Evolutionary conservation across 2,113 vertebrate genomes (phyloP).

Genomic region (Centropus bengalensis): DNA sequence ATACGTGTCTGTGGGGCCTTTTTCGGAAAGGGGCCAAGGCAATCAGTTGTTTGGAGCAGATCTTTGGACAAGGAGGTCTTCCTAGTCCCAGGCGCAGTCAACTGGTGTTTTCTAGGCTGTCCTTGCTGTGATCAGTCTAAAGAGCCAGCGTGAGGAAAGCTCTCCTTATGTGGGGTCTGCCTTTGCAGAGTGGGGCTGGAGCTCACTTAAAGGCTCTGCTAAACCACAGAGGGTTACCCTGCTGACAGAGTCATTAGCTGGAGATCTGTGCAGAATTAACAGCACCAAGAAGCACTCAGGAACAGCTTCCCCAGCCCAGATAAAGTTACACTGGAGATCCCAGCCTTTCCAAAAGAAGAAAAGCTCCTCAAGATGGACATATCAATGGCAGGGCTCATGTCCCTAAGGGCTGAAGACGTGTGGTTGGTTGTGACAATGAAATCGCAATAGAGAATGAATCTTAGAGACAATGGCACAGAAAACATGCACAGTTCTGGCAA

Average conservation of each 20-base stretch:
- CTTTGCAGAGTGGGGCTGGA: neutral
- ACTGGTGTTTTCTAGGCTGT: neutral
- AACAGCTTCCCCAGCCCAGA: neutral
- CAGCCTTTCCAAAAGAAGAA: neutral
- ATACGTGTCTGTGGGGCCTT: slow-evolving; percentile 65
- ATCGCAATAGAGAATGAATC: neutral
- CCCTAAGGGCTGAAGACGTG: neutral
- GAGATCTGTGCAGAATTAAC: neutral
- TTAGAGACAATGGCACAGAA: neutral
- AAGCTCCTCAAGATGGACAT: neutral
- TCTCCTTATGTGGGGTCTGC: neutral
- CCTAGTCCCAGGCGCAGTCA: neutral
- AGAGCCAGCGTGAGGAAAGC: neutral
- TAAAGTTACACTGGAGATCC: neutral
- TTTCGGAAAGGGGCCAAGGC: slow-evolving; percentile 60
- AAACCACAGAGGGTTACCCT: neutral
- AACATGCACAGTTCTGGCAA: neutral
- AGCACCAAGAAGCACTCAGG: neutral
- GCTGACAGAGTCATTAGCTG: slow-evolving; percentile 3
- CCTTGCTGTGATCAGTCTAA: neutral
- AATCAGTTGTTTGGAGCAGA: slow-evolving; percentile 47
- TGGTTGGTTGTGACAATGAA: neutral
- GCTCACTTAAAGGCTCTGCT: neutral
- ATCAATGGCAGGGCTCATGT: neutral
- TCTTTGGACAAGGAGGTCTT: neutral